A percentile compares a stretch with the other conserved stretches of the same genome.
phyloP scores from a whole-genome alignment of 2,888 invertebrate species.

The Pristionchus entomophagus region DNA sequence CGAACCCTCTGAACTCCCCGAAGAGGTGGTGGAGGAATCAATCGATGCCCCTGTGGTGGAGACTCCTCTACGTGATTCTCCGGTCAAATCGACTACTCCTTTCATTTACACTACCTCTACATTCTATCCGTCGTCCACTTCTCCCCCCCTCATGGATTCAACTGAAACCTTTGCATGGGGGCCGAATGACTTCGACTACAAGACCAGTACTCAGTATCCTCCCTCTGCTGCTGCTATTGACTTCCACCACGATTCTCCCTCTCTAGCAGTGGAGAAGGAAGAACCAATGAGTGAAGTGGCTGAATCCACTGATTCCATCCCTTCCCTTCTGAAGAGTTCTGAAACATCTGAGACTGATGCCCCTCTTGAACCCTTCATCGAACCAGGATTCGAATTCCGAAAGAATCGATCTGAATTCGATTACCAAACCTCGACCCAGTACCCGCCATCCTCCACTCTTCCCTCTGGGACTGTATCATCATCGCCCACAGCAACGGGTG shows the following conservation, averaged over 20 bases:
- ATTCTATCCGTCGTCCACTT: conserved; percentile 13
- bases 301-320: background rate
- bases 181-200: conserved; percentile 33
- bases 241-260: background rate
- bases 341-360: background rate
- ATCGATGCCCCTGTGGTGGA: background rate
- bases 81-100: background rate
- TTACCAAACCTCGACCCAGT: conserved; percentile 40
- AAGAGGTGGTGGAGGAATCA: conserved; percentile 35
- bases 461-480: background rate
- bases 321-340: background rate
- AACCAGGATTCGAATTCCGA: background rate
- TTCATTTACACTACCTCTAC: conserved; percentile 31
- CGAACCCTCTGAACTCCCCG: background rate
- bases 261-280: background rate
- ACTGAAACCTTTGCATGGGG: background rate
- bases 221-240: background rate
- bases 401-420: background rate
- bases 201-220: conserved; percentile 40
- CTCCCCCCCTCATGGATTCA: background rate
- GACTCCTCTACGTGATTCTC: background rate
- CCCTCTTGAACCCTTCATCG: conserved; percentile 1
- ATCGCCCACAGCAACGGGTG: background rate
- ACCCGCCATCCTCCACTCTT: background rate
- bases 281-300: background rate